Conservation (phyloP, 2,888 invertebrate species). For the Prosopocoilus inquinatus region DNA sequence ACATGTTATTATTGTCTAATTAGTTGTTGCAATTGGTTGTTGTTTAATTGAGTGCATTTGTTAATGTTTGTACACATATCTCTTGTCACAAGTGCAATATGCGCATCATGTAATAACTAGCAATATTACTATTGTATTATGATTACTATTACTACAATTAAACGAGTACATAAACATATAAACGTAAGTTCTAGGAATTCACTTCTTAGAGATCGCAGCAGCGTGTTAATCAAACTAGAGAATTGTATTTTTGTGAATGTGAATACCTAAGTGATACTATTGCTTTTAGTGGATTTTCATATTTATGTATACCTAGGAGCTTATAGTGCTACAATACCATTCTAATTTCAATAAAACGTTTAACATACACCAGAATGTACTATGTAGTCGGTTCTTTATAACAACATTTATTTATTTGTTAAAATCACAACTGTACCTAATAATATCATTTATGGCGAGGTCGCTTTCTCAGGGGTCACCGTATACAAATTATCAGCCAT, state of each 20-base stretch:
- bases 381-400: background rate
- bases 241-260: constrained; percentile 46
- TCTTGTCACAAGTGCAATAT: constrained; percentile 39
- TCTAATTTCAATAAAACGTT: constrained; percentile 43
- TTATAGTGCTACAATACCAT: constrained; percentile 43
- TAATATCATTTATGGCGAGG: background rate
- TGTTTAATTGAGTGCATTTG: constrained; percentile 17
- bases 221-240: constrained; percentile 31
- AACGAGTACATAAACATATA: constrained; percentile 2
- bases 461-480: background rate
- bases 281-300: constrained; percentile 46
- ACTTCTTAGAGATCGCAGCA: constrained; percentile 30
- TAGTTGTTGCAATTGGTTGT: constrained; percentile 1
- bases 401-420: background rate
- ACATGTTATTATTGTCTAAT: too few relatives aligned
- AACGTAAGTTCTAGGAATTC: constrained; percentile 12
- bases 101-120: constrained; percentile 15
- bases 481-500: constrained; percentile 54
- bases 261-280: constrained; percentile 44
- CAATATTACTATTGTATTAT: constrained; percentile 13
- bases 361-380: constrained; percentile 20
- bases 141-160: constrained; percentile 2
- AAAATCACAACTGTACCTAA: background rate
- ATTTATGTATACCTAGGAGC: constrained; percentile 42
- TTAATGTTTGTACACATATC: constrained; percentile 36